Conservation (phyloP, 2,888 invertebrate species). For the Leptopilina drosophilae region DNA sequence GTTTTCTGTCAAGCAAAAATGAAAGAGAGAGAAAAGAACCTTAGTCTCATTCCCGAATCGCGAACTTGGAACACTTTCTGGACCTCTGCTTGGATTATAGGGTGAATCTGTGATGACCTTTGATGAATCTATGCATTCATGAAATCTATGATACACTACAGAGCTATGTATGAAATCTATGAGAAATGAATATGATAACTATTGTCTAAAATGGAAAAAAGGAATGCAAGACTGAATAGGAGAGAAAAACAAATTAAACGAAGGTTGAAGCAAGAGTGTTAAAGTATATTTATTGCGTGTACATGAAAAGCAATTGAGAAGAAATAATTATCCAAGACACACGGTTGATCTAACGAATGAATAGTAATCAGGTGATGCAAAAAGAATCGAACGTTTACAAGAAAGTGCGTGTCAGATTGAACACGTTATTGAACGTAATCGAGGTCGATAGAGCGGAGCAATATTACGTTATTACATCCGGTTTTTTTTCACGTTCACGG, state of each 20-base stretch:
- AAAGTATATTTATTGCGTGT: neutral
- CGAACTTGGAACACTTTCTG: no score
- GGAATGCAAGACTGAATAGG: no score
- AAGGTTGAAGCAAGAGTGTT: no score
- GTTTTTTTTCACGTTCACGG: slow-evolving; percentile 40
- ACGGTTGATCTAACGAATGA: slow-evolving; percentile 6
- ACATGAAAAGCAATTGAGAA: slow-evolving; percentile 15
- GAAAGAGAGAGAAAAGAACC: neutral
- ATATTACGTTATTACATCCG: slow-evolving; percentile 28
- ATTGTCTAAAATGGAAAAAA: no score
- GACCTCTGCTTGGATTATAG: no score
- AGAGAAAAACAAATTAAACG: no score
- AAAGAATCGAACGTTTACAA: slow-evolving; percentile 19
- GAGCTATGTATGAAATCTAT: no score
- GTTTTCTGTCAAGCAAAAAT: neutral
- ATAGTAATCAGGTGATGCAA: slow-evolving; percentile 31
- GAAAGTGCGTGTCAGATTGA: slow-evolving; percentile 37
- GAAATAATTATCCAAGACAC: slow-evolving; percentile 17
- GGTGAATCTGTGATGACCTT: no score
- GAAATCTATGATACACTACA: no score
- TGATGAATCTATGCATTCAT: no score
- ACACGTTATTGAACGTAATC: slow-evolving; percentile 18
- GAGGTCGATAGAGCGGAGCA: slow-evolving; percentile 35
- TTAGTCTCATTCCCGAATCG: neutral
- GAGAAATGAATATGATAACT: no score